Base-by-base conservation (phyloP, 2,888 invertebrate genomes). In the Chrysolina oricalcia region DNA sequence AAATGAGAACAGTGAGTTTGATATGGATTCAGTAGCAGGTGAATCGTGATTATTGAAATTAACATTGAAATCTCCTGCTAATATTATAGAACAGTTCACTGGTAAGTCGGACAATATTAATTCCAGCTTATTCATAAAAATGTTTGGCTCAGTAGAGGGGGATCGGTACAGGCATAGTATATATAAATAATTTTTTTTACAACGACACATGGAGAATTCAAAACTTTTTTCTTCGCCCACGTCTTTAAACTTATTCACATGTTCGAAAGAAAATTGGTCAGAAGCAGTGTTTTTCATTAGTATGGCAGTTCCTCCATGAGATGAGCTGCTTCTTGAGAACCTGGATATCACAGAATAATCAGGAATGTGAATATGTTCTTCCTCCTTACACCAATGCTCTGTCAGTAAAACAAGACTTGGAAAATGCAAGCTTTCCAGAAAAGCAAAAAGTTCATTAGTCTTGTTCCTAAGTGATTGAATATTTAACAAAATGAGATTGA, bases 1-100 rank as follows among this genome's bases (percentile, higher is more conserved):
- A 10, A 66, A 66, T 41, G 65, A 2, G 15, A 27, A 66, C 21
- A 46, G 48, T 66, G 21, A 66, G 5, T 66, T 23, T 23, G 43
- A 19, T 19, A 46, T 19, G 23, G 15, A 19, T n/a, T 66, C 46
- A 8, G 21, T 66, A 46, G 17, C 46, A 8, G n/a, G 41, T 15
- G 65, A 65, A 46, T 65, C 65, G 17, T 27, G 19, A 27, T 65
- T 27, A 17, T 65, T 66, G 35, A 48, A 66, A 66, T 66, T 66
- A 23, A 66, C n/a, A 41, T 66, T 21, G 35, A 66, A 66, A 66
- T 66, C 48, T 3, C 65, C 46, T 41, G 65, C 48, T 41, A 46
- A 46, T 66, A 66, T 21, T 11, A 66, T 27, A 2, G 15, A 27
- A 41, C 21, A 66, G 10, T 66, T 66, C 21, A 23, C 17, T n/a